A percentile compares a stretch with the other conserved stretches of the same genome.
Evolutionary conservation across 2,113 vertebrate genomes (phyloP).

Genomic region (Podocnemis expansa): DNA sequence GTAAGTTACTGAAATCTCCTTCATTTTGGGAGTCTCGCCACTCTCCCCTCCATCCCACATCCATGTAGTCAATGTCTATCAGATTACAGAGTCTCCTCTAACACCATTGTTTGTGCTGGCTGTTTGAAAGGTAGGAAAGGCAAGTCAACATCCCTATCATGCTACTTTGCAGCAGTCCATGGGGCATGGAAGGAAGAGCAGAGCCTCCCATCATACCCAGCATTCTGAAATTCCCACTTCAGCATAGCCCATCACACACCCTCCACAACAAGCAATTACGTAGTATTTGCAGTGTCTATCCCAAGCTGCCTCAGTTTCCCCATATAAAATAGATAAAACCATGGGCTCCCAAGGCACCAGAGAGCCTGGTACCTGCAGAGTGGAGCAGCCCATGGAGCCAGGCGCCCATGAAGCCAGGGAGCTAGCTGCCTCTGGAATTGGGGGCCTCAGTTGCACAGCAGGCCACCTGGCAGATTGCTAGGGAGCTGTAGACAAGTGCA

Average conservation of each 20-base stretch:
- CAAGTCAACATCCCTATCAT: background rate
- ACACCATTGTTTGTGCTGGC: background rate
- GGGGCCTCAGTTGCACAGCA: background rate
- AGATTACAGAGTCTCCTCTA: background rate
- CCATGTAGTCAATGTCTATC: background rate
- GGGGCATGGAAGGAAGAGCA: background rate
- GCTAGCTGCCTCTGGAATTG: background rate
- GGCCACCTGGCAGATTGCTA: background rate
- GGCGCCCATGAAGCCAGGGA: background rate
- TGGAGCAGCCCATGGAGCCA: background rate
- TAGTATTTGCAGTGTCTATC: background rate
- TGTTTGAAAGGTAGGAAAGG: background rate
- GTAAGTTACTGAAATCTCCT: background rate
- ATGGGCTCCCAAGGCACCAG: background rate
- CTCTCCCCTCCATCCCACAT: no score
- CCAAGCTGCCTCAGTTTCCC: background rate
- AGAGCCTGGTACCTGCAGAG: background rate
- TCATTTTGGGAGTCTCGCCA: no score
- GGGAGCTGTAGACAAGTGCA: background rate
- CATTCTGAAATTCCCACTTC: background rate
- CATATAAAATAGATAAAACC: background rate
- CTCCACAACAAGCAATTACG: background rate
- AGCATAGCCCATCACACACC: background rate
- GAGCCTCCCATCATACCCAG: background rate
- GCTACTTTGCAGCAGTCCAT: background rate